These are phyloP conservation scores for Mobula birostris DNA, from an alignment of 2,113 vertebrate genomes.

Conservation along the genomic window DNA sequence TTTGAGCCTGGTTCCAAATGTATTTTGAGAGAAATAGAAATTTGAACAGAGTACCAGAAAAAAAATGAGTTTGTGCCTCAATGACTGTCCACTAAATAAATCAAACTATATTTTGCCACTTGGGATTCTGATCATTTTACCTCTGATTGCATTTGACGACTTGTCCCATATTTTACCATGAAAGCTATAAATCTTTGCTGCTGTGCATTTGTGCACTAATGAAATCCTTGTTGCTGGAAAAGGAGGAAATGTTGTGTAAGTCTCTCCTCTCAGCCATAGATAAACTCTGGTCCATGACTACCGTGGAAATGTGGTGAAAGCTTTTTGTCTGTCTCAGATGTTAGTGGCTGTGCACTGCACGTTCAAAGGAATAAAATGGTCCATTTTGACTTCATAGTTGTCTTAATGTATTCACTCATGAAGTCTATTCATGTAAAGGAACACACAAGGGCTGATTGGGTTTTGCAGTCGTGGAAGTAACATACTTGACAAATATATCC, in stretches of 20 bases:
- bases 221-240: background rate
- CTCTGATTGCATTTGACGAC: background rate
- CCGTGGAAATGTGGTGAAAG: conserved; percentile 13
- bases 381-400: background rate
- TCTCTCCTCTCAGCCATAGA: background rate
- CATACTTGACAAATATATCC: background rate
- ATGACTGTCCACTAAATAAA: background rate
- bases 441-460: background rate
- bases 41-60: background rate
- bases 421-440: background rate
- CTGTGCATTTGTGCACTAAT: background rate
- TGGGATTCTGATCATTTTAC: background rate
- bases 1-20: background rate
- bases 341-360: background rate
- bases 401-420: conserved; percentile 1
- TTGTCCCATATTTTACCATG: background rate
- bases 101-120: background rate
- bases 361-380: background rate
- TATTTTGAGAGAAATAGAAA: background rate
- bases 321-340: background rate
- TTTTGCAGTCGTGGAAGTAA: background rate
- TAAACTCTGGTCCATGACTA: background rate
- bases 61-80: background rate
- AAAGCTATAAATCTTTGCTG: background rate
- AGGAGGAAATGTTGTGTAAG: background rate